Conservation (phyloP, 2,888 invertebrate species). For the Leucozona laternaria region DNA sequence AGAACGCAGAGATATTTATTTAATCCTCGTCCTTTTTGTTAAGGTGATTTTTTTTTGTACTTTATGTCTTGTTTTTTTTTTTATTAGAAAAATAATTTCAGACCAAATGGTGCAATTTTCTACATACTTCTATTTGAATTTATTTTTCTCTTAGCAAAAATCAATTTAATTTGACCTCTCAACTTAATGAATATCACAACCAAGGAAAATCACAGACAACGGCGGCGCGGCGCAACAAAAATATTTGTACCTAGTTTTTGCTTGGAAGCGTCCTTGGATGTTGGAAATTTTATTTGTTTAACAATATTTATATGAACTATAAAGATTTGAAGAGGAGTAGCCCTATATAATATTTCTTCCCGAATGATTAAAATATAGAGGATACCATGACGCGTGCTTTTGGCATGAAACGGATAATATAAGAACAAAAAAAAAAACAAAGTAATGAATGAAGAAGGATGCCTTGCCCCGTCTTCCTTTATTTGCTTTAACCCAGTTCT, state of each 20-base stretch:
- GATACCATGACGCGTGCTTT: conserved; percentile 52
- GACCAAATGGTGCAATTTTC: conserved; percentile 21
- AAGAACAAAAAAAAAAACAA: conserved; percentile 20
- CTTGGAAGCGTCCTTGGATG: background rate
- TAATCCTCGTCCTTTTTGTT: conserved; percentile 53
- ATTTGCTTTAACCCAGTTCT: conserved; percentile 60
- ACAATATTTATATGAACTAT: conserved; percentile 1
- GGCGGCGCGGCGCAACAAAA: conserved; percentile 5
- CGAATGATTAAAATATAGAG: background rate
- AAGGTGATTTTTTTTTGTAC: conserved; percentile 1
- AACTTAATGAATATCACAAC: conserved; percentile 62
- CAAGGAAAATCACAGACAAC: conserved; percentile 28
- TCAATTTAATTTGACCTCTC: conserved; percentile 70
- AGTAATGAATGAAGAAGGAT: conserved; percentile 3
- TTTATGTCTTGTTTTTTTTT: conserved; percentile 19
- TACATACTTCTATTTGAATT: background rate
- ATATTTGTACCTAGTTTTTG: background rate
- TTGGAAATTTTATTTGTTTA: background rate
- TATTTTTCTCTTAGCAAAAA: conserved; percentile 33
- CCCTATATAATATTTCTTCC: background rate
- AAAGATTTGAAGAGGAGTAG: background rate
- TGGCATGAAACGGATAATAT: conserved; percentile 64
- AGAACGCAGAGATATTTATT: conserved; percentile 27
- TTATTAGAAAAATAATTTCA: conserved; percentile 52
- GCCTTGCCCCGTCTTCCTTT: conserved; percentile 28